Evolutionary conservation across 1,140 invertebrate species (phyloP), one percentile per base, ranked within the genome.

Genomic region (Gerris buenoi): DNA sequence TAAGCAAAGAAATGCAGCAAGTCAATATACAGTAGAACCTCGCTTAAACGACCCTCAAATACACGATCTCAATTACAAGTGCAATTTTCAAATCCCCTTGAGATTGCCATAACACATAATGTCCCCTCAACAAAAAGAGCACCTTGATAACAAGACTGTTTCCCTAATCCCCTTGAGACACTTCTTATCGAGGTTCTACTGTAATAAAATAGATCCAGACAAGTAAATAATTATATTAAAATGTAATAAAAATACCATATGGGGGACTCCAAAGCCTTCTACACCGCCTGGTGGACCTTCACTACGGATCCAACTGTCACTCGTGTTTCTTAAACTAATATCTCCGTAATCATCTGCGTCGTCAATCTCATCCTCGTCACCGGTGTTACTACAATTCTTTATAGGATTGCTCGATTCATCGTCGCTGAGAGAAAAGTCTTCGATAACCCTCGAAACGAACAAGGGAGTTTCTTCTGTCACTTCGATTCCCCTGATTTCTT

Each of bases 401-500:
- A 46, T 46, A 10, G 33, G 33, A 46, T n/a, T n/a, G 18, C 33
- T 10, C 5, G 33, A 46, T 23, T 71, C 69, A 65, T 69, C 69
- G 29, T 73, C 71, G 62, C 68, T 70, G 23, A 74, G 56, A 15
- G 72, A 73, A 61, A 74, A 73, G 58, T 74, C 73, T 67, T 74
- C 73, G 28, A 75, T 70, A 33, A 73, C 72, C 22, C 72, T 58
- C 1, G 73, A 68, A 13, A 72, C 60, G n/a, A 70, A 57, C 3
- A 76, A 65, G 10, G 73, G 73, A 29, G 71, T 76, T 22, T 76
- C 73, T 62, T 70, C 70, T n/a, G 60, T 65, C n/a, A 23, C 70
- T 27, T 71, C 65, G 18, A 68, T 68, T 25, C 65, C 77, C 65
- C 82, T 73, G 2, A 80, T 80, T 67, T 85, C 83, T 10, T 78